Base-by-base conservation (phyloP, 2,888 invertebrate genomes). In the Patella ulyssiponensis region DNA sequence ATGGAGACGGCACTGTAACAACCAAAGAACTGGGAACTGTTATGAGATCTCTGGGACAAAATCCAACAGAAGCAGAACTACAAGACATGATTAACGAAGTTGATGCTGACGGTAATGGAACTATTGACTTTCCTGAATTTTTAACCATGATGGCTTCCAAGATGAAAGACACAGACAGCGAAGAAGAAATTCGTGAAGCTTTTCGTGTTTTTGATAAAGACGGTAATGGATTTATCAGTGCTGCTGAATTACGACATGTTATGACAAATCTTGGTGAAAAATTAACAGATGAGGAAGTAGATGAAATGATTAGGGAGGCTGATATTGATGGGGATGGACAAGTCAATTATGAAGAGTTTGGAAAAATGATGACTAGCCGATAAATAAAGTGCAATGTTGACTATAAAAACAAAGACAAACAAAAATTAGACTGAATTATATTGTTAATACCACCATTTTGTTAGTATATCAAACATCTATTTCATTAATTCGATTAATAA, bases 61-160 rank as follows among this genome's bases (percentile, higher is more conserved):
- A 99, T 94, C 98, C 98, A 93, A 99, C 99, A 93, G 99, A 99
- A 94, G 98, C 98, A 80, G 99, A 99, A 93, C 95, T 99, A 86
- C 98, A 98, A 93, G 98, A 99, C 93, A 98, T 99, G 98, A 98
- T 99, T 94, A 98, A 99, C 94, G 99, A 99, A 94, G 98, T 99
- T 90, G 99, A 99, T 93, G 97, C 97, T 89, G 97, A 98, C 86
- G 93, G 93, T 92, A 80, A 80, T 93, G 98, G 98, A 92, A 98
- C 98, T 93, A 98, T 99, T 94, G 98, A 98, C 94, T 99, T 99
- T 93, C 98, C 98, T 90, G 99, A 99, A 94, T 98, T 99, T 94
- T 95, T 99, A 91, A 98, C 98, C 92, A 98, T 99, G 98, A 99
- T 99, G 98, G 98, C 98, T 91, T 95, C 98, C 92, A 99, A 98